Base-by-base conservation (phyloP, 2,888 invertebrate species). In the Synanthedon myopaeformis region DNA sequence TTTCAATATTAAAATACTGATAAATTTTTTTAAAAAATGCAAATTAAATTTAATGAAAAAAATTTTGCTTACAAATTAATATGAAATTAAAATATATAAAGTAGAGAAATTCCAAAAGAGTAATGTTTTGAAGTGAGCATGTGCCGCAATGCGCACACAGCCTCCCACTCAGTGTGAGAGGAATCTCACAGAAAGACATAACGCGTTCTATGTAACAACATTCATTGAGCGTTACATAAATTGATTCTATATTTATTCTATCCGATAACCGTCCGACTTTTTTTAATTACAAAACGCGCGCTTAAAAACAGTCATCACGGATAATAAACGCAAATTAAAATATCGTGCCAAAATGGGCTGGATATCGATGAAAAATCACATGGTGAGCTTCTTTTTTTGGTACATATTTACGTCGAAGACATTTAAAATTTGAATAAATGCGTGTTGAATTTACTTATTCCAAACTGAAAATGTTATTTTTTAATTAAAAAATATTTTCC, bases 361-460 rank as follows among this genome's bases (percentile, higher is more conserved):
- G 87, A 85, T 87, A 63, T 86, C 86, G 13, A 86, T 87, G 83
- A 87, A 87, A 72, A 86, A 85, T 76, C 86, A 87, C 73, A 81
- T 87, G 84, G 87, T 86, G 63, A 80, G 85, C 75, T 49, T 23
- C 23, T 41, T 41, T 55, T 48, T 35, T 5, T 35, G 5, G 23
- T 5, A 10, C 8, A 35, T 10, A 35, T 35, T 35, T 35, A 35
- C 8, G 8, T 35, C 1, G 28, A 35, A 35, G 35, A 35, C 35
- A 35, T 35, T 8, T 35, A 23, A 23, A 23, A 5, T 23, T 23
- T 5, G 23, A 4, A 23, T 23, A 23, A 23, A 23, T 4, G 4
- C 23, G 23, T 23, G 23, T 5, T 23, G 5, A 23, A 23, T 5
- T 23, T 23, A n/a, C n/a, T n/a, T n/a, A 5, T 23, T 23, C 5